These are phyloP conservation scores for Allacma fusca DNA, from an alignment of 2,888 invertebrate species.

Conservation along the genomic window DNA sequence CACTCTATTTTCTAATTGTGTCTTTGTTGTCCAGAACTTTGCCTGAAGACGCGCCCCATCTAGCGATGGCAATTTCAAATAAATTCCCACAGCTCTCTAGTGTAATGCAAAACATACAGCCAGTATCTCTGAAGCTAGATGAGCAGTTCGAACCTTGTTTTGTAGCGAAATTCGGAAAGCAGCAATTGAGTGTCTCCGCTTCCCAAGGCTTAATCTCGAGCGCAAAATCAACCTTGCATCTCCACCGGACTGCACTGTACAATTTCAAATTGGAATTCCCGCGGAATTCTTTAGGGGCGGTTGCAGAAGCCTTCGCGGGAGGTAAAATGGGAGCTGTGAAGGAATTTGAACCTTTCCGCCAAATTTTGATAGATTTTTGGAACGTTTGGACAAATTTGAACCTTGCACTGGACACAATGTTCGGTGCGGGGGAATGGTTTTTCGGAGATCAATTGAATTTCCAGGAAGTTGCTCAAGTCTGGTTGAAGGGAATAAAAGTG, in stretches of 20 bases:
- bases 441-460: background rate
- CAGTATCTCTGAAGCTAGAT: too few species aligned
- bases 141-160: slow-evolving; percentile 54
- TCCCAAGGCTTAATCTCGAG: too few species aligned
- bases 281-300: background rate
- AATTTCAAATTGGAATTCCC: too few species aligned
- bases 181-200: background rate
- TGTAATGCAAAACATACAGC: too few species aligned
- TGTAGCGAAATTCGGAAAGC: slow-evolving; percentile 46
- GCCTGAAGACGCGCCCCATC: too few species aligned
- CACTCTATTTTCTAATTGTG: too few species aligned
- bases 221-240: too few species aligned
- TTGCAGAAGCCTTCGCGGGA: background rate
- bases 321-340: background rate
- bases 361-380: background rate
- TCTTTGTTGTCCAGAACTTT: too few species aligned
- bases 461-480: slow-evolving; percentile 46
- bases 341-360: background rate
- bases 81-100: too few species aligned
- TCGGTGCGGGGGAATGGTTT: background rate
- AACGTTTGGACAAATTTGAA: background rate
- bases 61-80: too few species aligned
- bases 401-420: background rate
- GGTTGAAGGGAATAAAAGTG: slow-evolving; percentile 53
- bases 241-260: too few species aligned